phyloP scores from a whole-genome alignment of 2,113 vertebrate species.

The cattle (Bos taurus) region DNA sequence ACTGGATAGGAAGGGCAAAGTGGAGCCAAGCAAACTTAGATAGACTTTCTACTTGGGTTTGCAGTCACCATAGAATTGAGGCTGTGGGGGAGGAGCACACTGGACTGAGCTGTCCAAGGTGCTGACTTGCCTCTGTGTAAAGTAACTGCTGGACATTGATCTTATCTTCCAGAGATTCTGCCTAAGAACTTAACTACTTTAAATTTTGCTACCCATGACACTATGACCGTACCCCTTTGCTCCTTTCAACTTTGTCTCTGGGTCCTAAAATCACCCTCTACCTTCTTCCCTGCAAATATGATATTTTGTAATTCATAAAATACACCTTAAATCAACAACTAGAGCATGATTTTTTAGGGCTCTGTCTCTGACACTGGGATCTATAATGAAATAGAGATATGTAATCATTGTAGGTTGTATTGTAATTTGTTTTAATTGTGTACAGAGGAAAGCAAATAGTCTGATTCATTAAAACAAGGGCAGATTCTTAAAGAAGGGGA shows the following conservation, averaged over 20 bases:
- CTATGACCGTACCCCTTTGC: not conserved
- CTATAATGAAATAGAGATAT: not conserved
- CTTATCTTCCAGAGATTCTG: not conserved
- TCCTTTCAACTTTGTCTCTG: not conserved
- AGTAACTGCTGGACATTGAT: not conserved
- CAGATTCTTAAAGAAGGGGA: not conserved
- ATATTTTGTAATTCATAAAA: not conserved
- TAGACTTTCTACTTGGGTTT: not conserved
- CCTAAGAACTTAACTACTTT: not conserved
- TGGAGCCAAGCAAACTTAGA: not conserved
- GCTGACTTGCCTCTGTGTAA: not conserved
- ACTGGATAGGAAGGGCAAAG: not conserved
- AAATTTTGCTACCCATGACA: not conserved
- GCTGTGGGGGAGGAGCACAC: accelerated
- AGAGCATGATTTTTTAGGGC: not conserved
- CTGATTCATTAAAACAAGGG: not conserved
- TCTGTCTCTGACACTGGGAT: not conserved
- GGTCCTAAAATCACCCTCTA: not conserved
- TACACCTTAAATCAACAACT: not conserved
- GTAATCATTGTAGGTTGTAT: not conserved
- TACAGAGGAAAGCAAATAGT: not conserved
- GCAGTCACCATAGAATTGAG: not conserved
- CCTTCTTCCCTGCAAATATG: not conserved
- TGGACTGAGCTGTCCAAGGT: not conserved
- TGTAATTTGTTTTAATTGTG: not conserved